Evolutionary conservation across 2,888 invertebrate genomes (phyloP).

Genomic region (Microctonus aethiopoides): DNA sequence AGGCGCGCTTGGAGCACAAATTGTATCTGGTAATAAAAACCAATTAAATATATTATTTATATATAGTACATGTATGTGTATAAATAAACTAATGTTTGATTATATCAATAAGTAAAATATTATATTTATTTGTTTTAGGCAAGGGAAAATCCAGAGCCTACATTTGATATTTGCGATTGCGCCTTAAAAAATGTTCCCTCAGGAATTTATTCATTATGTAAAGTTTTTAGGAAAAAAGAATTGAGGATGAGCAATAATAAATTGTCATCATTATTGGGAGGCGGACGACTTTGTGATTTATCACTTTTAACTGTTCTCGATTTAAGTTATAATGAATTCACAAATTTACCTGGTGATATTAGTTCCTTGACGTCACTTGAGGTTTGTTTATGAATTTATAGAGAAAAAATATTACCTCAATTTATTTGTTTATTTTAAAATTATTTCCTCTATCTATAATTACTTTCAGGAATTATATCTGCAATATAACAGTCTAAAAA

Average conservation of each 20-base stretch:
- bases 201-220: constrained; percentile 83
- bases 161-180: constrained; percentile 85
- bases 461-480: constrained; percentile 76
- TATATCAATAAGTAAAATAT: constrained; percentile 33
- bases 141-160: constrained; percentile 82
- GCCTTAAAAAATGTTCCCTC: constrained; percentile 79
- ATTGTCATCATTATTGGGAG: constrained; percentile 76
- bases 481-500: constrained; percentile 77
- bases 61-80: neutral
- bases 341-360: constrained; percentile 74
- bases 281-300: constrained; percentile 79
- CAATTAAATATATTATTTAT: neutral
- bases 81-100: neutral
- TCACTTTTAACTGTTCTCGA: constrained; percentile 75
- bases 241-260: constrained; percentile 77
- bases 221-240: constrained; percentile 82
- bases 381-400: constrained; percentile 63
- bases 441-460: no score
- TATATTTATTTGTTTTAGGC: constrained; percentile 68
- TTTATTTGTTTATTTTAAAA: no score
- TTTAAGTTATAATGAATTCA: constrained; percentile 76
- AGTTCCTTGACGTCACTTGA: constrained; percentile 75
- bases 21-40: constrained; percentile 69
- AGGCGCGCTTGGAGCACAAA: constrained; percentile 73
- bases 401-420: no score